Evolutionary conservation across 2,797 vertebrate species (phyloP).

Genomic region (Acropternis orthonyx): DNA sequence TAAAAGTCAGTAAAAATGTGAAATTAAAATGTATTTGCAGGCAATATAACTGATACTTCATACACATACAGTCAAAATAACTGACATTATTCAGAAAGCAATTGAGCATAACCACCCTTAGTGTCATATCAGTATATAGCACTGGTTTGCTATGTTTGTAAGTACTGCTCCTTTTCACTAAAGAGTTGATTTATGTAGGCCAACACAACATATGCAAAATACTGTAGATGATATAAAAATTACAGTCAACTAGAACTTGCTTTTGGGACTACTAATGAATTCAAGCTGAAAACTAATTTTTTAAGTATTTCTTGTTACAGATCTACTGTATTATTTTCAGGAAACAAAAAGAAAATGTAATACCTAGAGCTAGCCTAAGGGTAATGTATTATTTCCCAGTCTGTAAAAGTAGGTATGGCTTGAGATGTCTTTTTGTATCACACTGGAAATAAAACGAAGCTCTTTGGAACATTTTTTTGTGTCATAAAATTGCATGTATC

Average conservation of each 20-base stretch:
- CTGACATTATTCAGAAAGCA: not conserved
- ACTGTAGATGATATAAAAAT: not conserved
- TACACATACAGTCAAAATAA: not conserved
- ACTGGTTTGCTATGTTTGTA: not conserved
- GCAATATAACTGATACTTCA: not conserved
- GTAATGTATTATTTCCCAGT: not conserved
- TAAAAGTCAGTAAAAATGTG: not conserved
- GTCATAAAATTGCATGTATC: not conserved
- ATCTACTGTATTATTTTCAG: not conserved
- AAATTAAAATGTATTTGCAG: not conserved
- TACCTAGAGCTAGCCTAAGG: not conserved
- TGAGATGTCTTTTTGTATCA: not conserved
- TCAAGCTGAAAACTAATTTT: not conserved
- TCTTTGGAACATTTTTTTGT: not conserved
- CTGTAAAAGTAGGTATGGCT: not conserved
- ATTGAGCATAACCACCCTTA: not conserved
- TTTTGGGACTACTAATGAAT: not conserved
- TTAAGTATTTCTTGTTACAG: not conserved
- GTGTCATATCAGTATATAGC: not conserved
- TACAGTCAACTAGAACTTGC: not conserved
- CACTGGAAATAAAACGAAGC: not conserved
- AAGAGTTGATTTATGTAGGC: not conserved
- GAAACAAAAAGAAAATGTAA: not conserved
- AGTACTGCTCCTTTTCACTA: not conserved
- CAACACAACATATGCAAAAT: not conserved